Evolutionary conservation across 2,797 vertebrate genomes (phyloP).

Genomic region (Knipowitschia caucasica): DNA sequence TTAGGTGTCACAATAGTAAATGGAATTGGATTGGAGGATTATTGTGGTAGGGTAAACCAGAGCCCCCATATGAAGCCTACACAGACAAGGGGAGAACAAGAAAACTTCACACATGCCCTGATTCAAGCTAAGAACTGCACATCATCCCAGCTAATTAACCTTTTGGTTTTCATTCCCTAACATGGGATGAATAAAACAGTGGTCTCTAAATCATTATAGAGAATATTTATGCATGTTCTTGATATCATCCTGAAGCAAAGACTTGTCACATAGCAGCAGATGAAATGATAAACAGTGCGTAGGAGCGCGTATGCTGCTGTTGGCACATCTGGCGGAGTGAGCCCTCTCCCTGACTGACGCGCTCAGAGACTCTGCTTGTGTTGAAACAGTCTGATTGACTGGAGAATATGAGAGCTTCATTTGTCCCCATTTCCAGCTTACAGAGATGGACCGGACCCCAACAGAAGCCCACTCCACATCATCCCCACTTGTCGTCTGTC

Average conservation of each 20-base stretch:
- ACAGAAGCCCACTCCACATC: slow-evolving; percentile 29
- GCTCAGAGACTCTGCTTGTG: slow-evolving; percentile 32
- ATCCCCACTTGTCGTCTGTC: slow-evolving; percentile 50
- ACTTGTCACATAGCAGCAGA: background rate
- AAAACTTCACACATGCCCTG: too few relatives aligned
- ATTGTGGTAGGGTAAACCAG: too few relatives aligned
- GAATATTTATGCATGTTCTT: background rate
- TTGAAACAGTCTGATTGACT: slow-evolving; percentile 74
- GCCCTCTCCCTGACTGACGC: slow-evolving; percentile 33
- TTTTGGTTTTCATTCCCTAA: too few relatives aligned
- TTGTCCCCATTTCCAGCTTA: slow-evolving; percentile 60
- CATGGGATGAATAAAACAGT: too few relatives aligned
- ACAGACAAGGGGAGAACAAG: too few relatives aligned
- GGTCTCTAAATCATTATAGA: too few relatives aligned
- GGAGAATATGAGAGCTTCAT: slow-evolving; percentile 57
- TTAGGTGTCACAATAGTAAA: too few relatives aligned
- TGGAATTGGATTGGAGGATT: too few relatives aligned
- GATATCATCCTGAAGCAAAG: background rate
- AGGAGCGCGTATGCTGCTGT: slow-evolving; percentile 14
- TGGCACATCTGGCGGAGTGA: slow-evolving; percentile 34
- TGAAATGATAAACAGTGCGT: background rate
- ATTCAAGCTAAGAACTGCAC: too few relatives aligned
- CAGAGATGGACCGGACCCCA: slow-evolving; percentile 25
- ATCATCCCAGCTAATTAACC: too few relatives aligned
- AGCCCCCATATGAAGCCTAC: too few relatives aligned